These are phyloP conservation scores for Sandelia bainsii DNA, from an alignment of 2,797 vertebrate genomes.

Conservation along the genomic window DNA sequence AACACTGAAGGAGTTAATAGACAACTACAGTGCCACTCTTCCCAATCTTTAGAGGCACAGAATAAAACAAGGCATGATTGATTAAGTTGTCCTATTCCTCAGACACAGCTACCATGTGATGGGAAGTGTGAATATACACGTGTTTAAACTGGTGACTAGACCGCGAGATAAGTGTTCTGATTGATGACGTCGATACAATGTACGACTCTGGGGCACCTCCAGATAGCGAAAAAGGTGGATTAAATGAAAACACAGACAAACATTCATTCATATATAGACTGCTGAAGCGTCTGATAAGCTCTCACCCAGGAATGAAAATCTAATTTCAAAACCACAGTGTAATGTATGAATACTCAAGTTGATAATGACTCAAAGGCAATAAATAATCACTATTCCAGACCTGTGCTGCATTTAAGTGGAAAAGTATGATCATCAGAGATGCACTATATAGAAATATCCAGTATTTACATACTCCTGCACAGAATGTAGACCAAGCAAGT, in stretches of 20 bases:
- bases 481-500: no score
- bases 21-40: constrained; percentile 5
- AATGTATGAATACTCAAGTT: neutral
- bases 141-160: neutral
- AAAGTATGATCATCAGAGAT: no score
- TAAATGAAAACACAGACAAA: no score
- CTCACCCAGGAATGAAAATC: neutral
- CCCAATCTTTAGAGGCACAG: constrained; percentile 1
- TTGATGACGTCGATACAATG: constrained; percentile 11
- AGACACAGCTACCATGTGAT: constrained; percentile 26
- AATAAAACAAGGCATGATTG: constrained; percentile 5
- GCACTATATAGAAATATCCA: no score
- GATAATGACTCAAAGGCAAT: neutral
- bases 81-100: constrained; percentile 12
- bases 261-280: no score
- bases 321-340: neutral
- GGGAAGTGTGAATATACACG: neutral
- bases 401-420: no score
- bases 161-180: neutral
- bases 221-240: neutral
- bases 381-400: neutral
- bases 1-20: constrained; percentile 10
- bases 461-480: no score
- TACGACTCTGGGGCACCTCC: neutral
- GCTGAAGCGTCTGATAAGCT: neutral